A percentile compares a stretch with the other conserved stretches of the same genome.
These are phyloP conservation scores for Eilema caniola DNA, from an alignment of 2,888 invertebrate genomes.

Conservation along the genomic window DNA sequence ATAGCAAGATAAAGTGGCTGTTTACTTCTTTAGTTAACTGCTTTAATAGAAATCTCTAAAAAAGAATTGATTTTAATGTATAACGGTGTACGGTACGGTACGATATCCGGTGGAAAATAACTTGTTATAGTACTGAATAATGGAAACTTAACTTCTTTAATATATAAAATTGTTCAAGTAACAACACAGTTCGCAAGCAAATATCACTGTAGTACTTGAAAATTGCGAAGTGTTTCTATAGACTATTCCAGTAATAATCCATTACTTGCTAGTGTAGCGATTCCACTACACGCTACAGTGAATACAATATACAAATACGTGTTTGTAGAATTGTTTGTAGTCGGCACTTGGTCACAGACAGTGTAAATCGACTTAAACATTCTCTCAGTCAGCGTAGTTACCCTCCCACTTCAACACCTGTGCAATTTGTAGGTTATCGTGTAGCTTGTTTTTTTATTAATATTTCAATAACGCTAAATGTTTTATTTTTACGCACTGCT, in stretches of 20 bases:
- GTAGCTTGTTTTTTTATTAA: background rate
- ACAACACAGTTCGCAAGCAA: conserved; percentile 19
- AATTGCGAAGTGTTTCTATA: conserved; percentile 36
- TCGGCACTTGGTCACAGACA: conserved; percentile 28
- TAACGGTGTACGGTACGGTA: too few species aligned
- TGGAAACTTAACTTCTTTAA: too few species aligned
- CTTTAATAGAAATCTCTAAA: too few species aligned
- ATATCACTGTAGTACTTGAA: conserved; percentile 31
- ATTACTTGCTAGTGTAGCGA: conserved; percentile 23
- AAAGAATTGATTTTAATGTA: too few species aligned
- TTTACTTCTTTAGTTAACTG: too few species aligned
- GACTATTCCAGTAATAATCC: conserved; percentile 25
- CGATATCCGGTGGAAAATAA: too few species aligned
- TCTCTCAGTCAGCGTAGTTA: background rate
- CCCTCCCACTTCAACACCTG: background rate
- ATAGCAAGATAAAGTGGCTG: background rate
- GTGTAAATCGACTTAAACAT: conserved; percentile 30
- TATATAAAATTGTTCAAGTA: background rate
- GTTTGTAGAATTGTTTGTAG: conserved; percentile 20
- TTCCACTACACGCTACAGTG: conserved; percentile 33
- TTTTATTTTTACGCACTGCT: too few species aligned
- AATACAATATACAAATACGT: conserved; percentile 16
- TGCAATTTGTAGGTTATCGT: background rate
- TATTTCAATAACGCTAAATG: too few species aligned
- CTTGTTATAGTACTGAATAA: conserved; percentile 7